These are phyloP conservation scores for Arenaria interpres DNA, from an alignment of 2,113 vertebrate genomes.

Conservation along the genomic window DNA sequence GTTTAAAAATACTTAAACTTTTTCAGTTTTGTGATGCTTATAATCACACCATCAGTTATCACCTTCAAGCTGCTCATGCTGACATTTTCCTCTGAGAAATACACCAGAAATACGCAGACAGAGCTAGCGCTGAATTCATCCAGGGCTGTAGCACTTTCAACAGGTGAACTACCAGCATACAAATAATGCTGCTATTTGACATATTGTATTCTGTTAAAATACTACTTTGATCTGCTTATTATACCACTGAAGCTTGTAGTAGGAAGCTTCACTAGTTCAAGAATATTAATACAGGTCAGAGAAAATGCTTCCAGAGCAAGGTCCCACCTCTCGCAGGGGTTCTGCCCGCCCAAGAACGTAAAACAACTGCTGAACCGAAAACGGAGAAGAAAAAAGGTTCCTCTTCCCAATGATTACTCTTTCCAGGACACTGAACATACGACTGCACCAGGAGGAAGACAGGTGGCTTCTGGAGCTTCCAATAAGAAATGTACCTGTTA, in stretches of 20 bases:
- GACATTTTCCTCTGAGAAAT: not conserved
- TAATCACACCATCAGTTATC: not conserved
- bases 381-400: not conserved
- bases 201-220: not conserved
- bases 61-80: not conserved
- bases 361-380: not conserved
- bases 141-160: not conserved
- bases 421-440: not conserved
- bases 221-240: not conserved
- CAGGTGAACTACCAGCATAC: not conserved
- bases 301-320: not conserved
- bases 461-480: slow-evolving; percentile 12
- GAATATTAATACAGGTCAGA: not conserved
- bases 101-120: not conserved
- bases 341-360: not conserved
- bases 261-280: not conserved
- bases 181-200: not conserved
- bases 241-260: not conserved
- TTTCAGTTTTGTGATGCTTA: not conserved
- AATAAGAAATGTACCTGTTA: not conserved
- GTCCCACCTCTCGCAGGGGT: not conserved
- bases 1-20: not conserved
- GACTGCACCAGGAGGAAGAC: not conserved
- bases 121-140: not conserved
- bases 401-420: not conserved